phyloP scores from a whole-genome alignment of 1,140 invertebrate species.

The Penaeus japonicus region DNA sequence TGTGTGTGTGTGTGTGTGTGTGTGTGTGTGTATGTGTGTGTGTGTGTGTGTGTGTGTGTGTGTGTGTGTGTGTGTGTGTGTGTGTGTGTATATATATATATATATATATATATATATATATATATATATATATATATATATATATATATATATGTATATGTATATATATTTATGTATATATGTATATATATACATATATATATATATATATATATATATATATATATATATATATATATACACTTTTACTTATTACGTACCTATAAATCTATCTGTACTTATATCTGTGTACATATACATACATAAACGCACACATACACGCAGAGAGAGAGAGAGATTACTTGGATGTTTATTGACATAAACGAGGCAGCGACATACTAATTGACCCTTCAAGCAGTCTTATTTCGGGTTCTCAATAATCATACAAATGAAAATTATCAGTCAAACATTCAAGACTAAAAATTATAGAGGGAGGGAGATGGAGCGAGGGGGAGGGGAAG shows the following conservation, averaged over 20 bases:
- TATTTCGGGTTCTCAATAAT: too few relatives aligned
- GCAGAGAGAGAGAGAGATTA: too few relatives aligned
- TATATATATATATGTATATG: neutral
- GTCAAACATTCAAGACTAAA: too few relatives aligned
- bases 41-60: neutral
- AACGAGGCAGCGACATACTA: too few relatives aligned
- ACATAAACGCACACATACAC: too few relatives aligned
- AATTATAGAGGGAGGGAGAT: too few relatives aligned
- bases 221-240: neutral
- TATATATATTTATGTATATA: slow-evolving; percentile 1
- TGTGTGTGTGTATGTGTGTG: neutral
- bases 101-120: slow-evolving; percentile 6
- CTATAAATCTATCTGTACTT: neutral
- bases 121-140: slow-evolving; percentile 6
- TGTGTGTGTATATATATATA: neutral
- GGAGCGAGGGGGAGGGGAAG: too few relatives aligned
- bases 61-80: neutral
- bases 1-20: neutral
- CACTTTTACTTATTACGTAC: neutral
- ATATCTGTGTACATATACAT: neutral
- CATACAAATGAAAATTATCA: too few relatives aligned
- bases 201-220: neutral
- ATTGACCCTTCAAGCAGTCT: too few relatives aligned
- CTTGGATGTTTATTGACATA: too few relatives aligned
- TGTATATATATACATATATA: neutral